These are phyloP conservation scores for Halisarca cf. caerulea DNA, from an alignment of 37 sponge, comb jelly and placozoan species.

Conservation along the genomic window DNA sequence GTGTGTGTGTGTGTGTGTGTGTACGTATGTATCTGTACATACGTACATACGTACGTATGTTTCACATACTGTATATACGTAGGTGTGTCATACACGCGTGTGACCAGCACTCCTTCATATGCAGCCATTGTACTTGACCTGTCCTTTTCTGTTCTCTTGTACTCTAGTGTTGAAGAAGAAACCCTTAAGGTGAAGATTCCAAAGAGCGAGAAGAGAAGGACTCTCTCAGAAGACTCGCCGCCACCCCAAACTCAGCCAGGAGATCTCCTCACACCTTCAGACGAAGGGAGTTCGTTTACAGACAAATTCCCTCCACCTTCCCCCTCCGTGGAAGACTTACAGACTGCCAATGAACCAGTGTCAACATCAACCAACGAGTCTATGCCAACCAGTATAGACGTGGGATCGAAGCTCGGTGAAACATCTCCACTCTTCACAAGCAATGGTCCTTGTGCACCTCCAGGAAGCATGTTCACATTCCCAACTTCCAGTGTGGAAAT, in stretches of 20 bases:
- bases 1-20: too few species aligned
- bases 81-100: too few species aligned
- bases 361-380: not conserved
- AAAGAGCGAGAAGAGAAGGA: too few species aligned
- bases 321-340: not conserved
- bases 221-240: too few species aligned
- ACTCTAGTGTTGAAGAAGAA: too few species aligned
- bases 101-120: too few species aligned
- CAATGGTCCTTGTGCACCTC: not conserved
- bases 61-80: too few species aligned
- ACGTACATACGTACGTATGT: too few species aligned
- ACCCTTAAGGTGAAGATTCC: too few species aligned
- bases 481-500: not conserved
- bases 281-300: constrained; percentile 2
- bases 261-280: constrained; percentile 10
- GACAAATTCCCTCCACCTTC: not conserved
- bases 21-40: too few species aligned
- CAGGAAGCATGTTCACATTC: constrained; percentile 18
- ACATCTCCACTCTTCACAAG: not conserved
- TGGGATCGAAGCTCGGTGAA: not conserved
- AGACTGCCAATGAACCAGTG: not conserved
- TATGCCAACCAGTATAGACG: not conserved
- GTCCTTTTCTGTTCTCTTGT: too few species aligned
- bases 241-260: constrained; percentile 17
- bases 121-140: too few species aligned